A percentile compares a stretch with the other conserved stretches of the same genome.
Evolutionary conservation across 2,888 invertebrate species (phyloP).

Genomic region (Chaetoderma sp.): DNA sequence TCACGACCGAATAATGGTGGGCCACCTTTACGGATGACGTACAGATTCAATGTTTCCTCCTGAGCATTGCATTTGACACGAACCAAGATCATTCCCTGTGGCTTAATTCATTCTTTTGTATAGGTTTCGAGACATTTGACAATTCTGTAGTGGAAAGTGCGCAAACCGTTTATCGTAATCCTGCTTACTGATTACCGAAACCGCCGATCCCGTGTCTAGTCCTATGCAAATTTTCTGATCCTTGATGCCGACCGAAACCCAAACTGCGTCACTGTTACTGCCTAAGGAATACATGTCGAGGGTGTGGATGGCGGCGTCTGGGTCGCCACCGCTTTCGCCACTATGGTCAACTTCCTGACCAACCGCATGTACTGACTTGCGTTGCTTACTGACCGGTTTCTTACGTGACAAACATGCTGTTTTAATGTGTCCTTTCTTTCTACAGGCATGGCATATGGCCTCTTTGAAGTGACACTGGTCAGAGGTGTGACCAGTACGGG

Average conservation of each 20-base stretch:
- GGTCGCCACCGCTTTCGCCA: not conserved
- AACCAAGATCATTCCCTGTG: not conserved
- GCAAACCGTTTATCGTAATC: not conserved
- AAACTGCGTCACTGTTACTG: not conserved
- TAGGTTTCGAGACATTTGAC: not conserved
- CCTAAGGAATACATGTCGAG: not conserved
- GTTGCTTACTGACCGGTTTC: not conserved
- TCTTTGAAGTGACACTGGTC: constrained; percentile 14
- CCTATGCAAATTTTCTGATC: constrained; percentile 28
- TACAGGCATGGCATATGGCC: constrained; percentile 9
- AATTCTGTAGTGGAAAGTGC: not conserved
- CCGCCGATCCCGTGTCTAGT: constrained; percentile 22
- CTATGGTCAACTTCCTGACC: not conserved
- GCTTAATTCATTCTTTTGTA: not conserved
- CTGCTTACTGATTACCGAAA: not conserved
- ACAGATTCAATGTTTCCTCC: not conserved
- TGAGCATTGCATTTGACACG: not conserved
- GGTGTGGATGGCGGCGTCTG: not conserved
- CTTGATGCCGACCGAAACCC: constrained; percentile 11
- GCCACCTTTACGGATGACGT: not conserved
- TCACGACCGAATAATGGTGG: constrained; percentile 18
- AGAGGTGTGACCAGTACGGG: constrained; percentile 5
- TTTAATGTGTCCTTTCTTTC: constrained; percentile 9
- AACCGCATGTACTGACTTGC: constrained; percentile 4
- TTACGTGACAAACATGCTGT: too few relatives aligned